Percentiles rank a stretch among this genome's conserved stretches.
These are phyloP conservation scores for Unio pictorum DNA, from an alignment of 2,888 invertebrate genomes.

Conservation along the genomic window DNA sequence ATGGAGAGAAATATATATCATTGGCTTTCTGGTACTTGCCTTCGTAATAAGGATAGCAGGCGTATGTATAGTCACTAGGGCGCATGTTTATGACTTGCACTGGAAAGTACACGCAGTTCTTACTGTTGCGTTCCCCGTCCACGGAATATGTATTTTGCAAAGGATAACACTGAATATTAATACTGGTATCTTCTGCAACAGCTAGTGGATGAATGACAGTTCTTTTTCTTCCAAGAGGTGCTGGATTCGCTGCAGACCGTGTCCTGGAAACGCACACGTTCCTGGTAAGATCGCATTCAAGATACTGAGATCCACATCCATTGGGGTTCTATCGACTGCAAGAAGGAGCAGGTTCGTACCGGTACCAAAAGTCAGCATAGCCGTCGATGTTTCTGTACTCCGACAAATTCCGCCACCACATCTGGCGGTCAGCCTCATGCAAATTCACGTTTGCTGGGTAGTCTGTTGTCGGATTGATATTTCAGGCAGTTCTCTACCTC, in stretches of 20 bases:
- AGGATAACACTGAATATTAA: neutral
- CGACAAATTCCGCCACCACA: conserved; percentile 31
- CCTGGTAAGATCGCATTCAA: conserved; percentile 6
- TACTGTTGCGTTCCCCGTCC: conserved; percentile 27
- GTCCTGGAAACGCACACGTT: neutral
- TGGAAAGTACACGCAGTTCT: conserved; percentile 38
- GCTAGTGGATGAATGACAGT: neutral
- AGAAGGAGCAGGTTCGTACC: conserved; percentile 26
- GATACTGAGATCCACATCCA: conserved; percentile 27
- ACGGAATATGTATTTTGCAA: conserved; percentile 37
- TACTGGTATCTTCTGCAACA: conserved; percentile 1
- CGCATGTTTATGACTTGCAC: conserved; percentile 33
- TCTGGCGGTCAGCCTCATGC: conserved; percentile 17
- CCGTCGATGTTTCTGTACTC: conserved; percentile 15
- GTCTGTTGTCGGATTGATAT: conserved; percentile 13
- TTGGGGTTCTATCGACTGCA: conserved; percentile 17
- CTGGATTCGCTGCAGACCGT: neutral
- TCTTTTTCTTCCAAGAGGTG: no score
- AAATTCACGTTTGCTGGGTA: conserved; percentile 7
- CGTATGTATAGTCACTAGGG: conserved; percentile 3
- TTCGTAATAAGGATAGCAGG: no score
- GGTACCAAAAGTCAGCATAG: conserved; percentile 17
- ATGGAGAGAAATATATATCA: no score
- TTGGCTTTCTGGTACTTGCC: no score
- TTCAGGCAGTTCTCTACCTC: conserved; percentile 5